Percentiles rank a stretch among this genome's conserved stretches.
phyloP scores from a whole-genome alignment of 2,113 vertebrate species.

The Antigone vipio region DNA sequence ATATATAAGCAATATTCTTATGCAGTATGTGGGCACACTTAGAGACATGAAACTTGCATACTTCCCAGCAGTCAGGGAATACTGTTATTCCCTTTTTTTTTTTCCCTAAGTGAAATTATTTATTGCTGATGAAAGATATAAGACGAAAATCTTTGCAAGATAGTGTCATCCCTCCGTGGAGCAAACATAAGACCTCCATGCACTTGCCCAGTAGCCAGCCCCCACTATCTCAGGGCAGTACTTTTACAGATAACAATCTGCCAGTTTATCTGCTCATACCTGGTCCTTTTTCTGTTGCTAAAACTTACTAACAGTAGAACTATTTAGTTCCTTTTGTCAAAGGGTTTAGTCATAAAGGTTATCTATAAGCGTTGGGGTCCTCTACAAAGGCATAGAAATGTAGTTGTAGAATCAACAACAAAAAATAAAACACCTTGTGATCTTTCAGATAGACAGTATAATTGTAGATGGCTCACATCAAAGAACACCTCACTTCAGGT shows the following conservation, averaged over 20 bases:
- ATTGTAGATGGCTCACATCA: too few species aligned
- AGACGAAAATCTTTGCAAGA: neutral
- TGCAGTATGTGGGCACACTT: neutral
- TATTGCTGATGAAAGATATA: neutral
- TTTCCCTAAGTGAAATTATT: neutral
- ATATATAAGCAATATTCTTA: neutral
- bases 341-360: neutral
- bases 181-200: rapidly evolving
- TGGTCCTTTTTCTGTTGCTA: neutral
- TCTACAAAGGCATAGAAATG: neutral
- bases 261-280: neutral
- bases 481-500: neutral
- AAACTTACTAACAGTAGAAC: neutral
- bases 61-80: neutral
- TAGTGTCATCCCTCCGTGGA: neutral
- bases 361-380: neutral
- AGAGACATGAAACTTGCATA: neutral
- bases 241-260: neutral
- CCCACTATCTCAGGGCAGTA: neutral
- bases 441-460: neutral
- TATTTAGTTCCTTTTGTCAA: neutral
- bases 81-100: neutral
- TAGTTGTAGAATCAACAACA: neutral
- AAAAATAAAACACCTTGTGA: neutral
- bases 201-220: neutral